Evolutionary conservation across 2,888 invertebrate genomes (phyloP), one percentile per base, ranked within the genome.

Genomic region (Teinopalpus imperialis): DNA sequence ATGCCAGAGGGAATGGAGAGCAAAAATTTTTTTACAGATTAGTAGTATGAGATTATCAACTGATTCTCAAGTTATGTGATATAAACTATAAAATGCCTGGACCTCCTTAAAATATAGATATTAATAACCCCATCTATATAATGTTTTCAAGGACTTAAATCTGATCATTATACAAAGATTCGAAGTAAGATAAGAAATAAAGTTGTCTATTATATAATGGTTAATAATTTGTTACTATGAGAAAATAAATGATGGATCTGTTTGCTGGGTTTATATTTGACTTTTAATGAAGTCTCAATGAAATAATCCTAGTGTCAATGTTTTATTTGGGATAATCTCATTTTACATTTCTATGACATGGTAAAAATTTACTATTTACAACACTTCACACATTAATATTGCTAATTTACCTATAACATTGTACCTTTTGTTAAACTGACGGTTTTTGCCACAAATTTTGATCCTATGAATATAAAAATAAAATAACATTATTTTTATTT

Each of bases 1-100:
- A 90, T 94, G 91, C 94, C 94, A 3, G 90, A 92, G 57, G 93
- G 92, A 51, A 73, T 94, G 64, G 91, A 92, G 66, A 59, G 91
- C 64, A 68, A 90, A 0, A 75, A 91, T 62, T 94, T 93, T 67
- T 93, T 93, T 47, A 20, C 48, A 8, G 49, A 56, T 18, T 49
- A 63, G 43, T 39, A 12, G n/a, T n/a, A n/a, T n/a, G n/a, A n/a
- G n/a, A n/a, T n/a, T n/a, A n/a, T n/a, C n/a, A n/a, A n/a, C n/a
- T n/a, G n/a, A n/a, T n/a, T n/a, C n/a, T n/a, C n/a, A n/a, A n/a
- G n/a, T n/a, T n/a, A n/a, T n/a, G n/a, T n/a, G n/a, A n/a, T n/a
- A n/a, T n/a, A n/a, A n/a, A n/a, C n/a, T n/a, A n/a, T n/a, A n/a
- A n/a, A n/a, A n/a, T n/a, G n/a, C n/a, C n/a, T n/a, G n/a, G n/a